Conservation (phyloP, 2,797 vertebrate genomes). For the Pipistrellus kuhlii region DNA sequence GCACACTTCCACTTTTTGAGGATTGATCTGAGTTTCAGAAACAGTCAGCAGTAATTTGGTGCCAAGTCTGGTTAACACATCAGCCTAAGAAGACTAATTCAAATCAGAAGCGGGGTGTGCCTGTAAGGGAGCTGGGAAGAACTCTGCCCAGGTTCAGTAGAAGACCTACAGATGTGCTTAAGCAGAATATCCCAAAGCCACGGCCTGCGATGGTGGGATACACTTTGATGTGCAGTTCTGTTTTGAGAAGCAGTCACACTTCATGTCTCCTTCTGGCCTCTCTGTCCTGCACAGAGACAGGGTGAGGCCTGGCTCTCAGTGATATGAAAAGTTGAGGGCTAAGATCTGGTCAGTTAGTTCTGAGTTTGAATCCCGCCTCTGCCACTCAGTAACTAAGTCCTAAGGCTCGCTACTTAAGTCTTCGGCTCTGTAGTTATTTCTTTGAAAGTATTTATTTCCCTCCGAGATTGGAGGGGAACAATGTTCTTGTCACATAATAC, state of each 20-base stretch:
- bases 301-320: not conserved
- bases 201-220: not conserved
- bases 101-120: not conserved
- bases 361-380: constrained; percentile 42
- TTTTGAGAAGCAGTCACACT: not conserved
- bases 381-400: not conserved
- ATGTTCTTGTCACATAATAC: not conserved
- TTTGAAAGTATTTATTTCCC: not conserved
- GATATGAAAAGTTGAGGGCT: not conserved
- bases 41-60: not conserved
- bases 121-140: not conserved
- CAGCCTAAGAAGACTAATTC: not conserved
- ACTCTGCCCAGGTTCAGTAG: not conserved
- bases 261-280: not conserved
- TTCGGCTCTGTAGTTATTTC: not conserved
- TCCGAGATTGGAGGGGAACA: not conserved
- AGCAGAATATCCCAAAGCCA: not conserved
- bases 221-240: not conserved
- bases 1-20: not conserved
- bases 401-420: not conserved
- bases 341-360: not conserved
- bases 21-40: not conserved
- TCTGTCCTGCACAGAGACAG: not conserved
- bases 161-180: not conserved
- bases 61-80: not conserved